phyloP scores from a whole-genome alignment of 2,797 vertebrate genomes.

The Ataeniobius toweri region DNA sequence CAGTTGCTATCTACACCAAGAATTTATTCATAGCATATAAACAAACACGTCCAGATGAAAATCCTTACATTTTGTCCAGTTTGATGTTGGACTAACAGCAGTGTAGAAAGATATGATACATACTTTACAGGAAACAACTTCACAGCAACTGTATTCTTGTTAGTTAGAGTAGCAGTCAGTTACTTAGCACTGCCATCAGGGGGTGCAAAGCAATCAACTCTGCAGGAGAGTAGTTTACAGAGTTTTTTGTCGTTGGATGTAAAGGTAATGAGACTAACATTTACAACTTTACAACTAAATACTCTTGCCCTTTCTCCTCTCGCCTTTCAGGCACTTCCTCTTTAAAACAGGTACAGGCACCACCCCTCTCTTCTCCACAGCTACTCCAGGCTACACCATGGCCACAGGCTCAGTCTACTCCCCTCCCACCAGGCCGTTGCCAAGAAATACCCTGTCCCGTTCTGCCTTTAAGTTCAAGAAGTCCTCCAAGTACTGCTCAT shows the following conservation, averaged over 20 bases:
- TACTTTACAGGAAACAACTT: neutral
- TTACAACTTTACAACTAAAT: neutral
- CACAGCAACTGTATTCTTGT: neutral
- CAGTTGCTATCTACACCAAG: neutral
- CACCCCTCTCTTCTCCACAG: constrained; percentile 98
- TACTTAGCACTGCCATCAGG: neutral
- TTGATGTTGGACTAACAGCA: neutral
- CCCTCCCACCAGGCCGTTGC: constrained; percentile 95
- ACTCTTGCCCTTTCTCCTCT: constrained; percentile 15
- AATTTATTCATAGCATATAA: neutral
- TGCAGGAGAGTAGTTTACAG: neutral
- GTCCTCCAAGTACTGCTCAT: constrained; percentile 97
- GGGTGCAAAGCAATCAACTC: neutral
- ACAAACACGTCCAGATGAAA: neutral
- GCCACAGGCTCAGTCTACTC: constrained; percentile 98
- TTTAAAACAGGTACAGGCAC: constrained; percentile 99
- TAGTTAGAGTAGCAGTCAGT: neutral
- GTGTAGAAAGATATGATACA: neutral
- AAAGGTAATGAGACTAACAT: constrained; percentile 1
- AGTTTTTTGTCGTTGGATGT: constrained; percentile 1
- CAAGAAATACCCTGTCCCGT: constrained; percentile 95
- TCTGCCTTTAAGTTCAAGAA: constrained; percentile 99
- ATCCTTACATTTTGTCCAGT: neutral
- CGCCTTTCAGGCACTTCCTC: constrained; percentile 92
- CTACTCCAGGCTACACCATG: constrained; percentile 99